A percentile compares a stretch with the other conserved stretches of the same genome.
These are phyloP conservation scores for Capitulum mitella DNA, from an alignment of 2,888 invertebrate genomes.

Conservation along the genomic window DNA sequence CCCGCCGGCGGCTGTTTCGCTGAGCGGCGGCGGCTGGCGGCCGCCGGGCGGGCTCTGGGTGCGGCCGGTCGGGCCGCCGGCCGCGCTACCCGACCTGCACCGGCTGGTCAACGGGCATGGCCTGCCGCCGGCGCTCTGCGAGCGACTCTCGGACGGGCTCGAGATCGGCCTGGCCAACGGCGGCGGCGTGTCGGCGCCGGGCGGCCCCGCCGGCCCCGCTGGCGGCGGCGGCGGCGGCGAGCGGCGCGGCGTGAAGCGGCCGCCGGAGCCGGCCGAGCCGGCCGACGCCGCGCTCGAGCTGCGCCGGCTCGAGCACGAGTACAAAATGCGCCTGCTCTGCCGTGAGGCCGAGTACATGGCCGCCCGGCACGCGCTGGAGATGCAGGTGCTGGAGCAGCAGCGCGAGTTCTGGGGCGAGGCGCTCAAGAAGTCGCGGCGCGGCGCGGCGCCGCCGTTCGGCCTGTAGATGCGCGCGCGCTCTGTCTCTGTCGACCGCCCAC, in stretches of 20 bases:
- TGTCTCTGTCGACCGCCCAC: no score
- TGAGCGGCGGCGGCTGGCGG: background rate
- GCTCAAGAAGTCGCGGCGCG: background rate
- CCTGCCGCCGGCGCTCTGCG: background rate
- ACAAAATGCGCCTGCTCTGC: background rate
- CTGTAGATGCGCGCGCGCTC: background rate
- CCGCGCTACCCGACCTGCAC: slow-evolving; percentile 1
- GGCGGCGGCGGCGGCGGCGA: slow-evolving; percentile 45
- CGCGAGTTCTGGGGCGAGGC: slow-evolving; percentile 19
- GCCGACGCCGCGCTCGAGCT: background rate
- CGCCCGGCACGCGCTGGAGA: slow-evolving; percentile 20
- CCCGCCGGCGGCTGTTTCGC: background rate
- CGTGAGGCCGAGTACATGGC: slow-evolving; percentile 10
- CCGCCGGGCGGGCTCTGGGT: background rate
- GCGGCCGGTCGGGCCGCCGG: background rate
- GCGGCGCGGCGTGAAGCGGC: slow-evolving; percentile 37
- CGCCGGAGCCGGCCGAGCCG: background rate
- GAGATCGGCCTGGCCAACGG: no score
- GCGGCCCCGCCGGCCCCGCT: no score
- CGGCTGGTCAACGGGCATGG: slow-evolving; percentile 7
- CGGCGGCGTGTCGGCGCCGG: background rate
- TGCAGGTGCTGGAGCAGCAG: slow-evolving; percentile 25
- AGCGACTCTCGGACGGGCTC: background rate
- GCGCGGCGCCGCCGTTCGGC: background rate
- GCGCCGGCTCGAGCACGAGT: slow-evolving; percentile 22